phyloP scores from a whole-genome alignment of 2,113 vertebrate genomes.

The Austrofundulus limnaeus region DNA sequence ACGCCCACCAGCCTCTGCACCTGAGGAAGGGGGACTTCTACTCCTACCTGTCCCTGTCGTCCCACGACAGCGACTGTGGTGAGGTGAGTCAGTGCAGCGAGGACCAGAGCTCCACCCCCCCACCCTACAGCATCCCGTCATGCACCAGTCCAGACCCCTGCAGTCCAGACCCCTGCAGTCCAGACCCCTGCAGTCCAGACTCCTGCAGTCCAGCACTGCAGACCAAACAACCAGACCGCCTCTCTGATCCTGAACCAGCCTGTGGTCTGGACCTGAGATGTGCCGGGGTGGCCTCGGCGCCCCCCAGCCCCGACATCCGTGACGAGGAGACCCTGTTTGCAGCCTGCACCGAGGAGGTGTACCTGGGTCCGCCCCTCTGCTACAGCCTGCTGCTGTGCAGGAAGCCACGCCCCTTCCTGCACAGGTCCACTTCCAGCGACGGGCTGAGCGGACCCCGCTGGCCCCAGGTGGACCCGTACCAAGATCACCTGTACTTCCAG shows the following conservation, averaged over 20 bases:
- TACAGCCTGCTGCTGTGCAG: conserved; percentile 72
- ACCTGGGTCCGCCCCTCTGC: conserved; percentile 77
- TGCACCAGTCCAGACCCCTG: conserved; percentile 18
- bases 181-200: conserved; percentile 32
- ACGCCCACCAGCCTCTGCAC: conserved; percentile 90
- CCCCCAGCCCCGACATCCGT: conserved; percentile 79
- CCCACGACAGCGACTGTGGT: conserved; percentile 98
- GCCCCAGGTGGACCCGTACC: background rate
- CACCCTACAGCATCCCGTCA: conserved; percentile 63
- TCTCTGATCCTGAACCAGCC: background rate
- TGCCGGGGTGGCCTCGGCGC: conserved; percentile 7
- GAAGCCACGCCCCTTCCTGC: conserved; percentile 20
- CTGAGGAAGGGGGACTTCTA: conserved; percentile 96
- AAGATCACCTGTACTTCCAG: conserved; percentile 18
- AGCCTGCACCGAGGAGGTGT: conserved; percentile 87
- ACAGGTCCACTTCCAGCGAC: background rate
- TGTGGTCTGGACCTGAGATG: conserved; percentile 2
- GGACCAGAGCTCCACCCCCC: conserved; percentile 84
- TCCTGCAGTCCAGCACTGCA: conserved; percentile 27
- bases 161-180: conserved; percentile 39
- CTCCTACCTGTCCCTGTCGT: conserved; percentile 96
- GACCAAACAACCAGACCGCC: too few species aligned
- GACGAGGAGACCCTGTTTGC: conserved; percentile 90
- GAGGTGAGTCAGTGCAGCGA: conserved; percentile 88
- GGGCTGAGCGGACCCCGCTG: background rate